Evolutionary conservation across 2,797 vertebrate species (phyloP).

Genomic region (Garrulus glandarius): DNA sequence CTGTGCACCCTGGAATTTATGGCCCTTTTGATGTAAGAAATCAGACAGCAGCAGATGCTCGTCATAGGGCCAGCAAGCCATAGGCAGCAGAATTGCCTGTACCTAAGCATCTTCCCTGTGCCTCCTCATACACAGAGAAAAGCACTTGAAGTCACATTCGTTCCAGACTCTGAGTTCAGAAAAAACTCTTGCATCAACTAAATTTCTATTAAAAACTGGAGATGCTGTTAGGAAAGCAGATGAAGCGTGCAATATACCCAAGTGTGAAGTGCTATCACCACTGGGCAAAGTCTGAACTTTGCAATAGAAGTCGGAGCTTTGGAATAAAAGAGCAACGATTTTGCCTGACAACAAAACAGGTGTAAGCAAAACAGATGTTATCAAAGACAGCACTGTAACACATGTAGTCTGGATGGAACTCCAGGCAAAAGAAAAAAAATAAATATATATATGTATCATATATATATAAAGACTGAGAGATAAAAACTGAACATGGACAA

Average conservation of each 20-base stretch:
- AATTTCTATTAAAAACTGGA: neutral
- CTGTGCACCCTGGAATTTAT: neutral
- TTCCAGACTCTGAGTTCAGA: neutral
- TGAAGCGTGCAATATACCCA: neutral
- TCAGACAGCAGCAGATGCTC: neutral
- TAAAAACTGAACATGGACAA: neutral
- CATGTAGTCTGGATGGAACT: constrained; percentile 20
- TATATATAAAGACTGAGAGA: constrained; percentile 20
- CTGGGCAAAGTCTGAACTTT: neutral
- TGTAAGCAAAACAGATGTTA: constrained; percentile 17
- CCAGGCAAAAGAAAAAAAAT: neutral
- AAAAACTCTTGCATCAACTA: neutral
- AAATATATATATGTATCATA: neutral
- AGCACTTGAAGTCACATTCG: neutral
- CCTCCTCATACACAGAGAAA: neutral
- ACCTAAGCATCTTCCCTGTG: neutral
- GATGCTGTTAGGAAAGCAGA: neutral
- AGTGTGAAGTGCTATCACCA: neutral
- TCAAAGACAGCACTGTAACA: neutral
- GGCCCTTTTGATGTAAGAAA: neutral
- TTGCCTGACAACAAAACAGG: constrained; percentile 19
- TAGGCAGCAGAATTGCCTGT: neutral
- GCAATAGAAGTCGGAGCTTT: neutral
- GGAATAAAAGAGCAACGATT: neutral
- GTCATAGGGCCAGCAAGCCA: neutral